These are phyloP conservation scores for Xenentodon cancila DNA, from an alignment of 2,797 vertebrate genomes.

Conservation along the genomic window DNA sequence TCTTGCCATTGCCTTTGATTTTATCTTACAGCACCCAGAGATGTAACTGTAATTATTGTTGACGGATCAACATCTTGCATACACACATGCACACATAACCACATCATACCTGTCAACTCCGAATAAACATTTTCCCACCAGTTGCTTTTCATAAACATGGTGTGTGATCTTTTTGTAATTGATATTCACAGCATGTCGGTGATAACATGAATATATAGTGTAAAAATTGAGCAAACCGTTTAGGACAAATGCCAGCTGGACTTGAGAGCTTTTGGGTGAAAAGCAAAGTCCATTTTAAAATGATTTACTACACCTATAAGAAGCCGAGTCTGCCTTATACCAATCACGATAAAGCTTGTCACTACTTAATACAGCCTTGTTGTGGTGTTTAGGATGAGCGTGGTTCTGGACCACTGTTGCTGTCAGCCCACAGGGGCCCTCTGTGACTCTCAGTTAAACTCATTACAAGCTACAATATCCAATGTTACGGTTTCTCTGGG, in stretches of 20 bases:
- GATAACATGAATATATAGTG: not conserved
- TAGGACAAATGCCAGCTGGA: not conserved
- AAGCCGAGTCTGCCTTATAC: not conserved
- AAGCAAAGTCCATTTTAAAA: too few relatives aligned
- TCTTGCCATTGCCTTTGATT: constrained; percentile 1
- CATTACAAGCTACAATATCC: constrained; percentile 45
- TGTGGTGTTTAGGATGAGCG: constrained; percentile 12
- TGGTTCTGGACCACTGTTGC: constrained; percentile 38
- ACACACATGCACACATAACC: not conserved
- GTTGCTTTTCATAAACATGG: not conserved
- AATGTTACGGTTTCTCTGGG: constrained; percentile 41
- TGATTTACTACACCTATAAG: not conserved
- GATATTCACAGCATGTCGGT: not conserved
- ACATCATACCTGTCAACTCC: not conserved
- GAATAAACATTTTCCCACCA: not conserved
- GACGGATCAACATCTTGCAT: not conserved
- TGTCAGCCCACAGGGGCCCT: constrained; percentile 14
- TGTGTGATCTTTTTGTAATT: not conserved
- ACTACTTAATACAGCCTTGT: constrained; percentile 35
- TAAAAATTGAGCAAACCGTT: not conserved
- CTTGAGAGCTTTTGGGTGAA: not conserved
- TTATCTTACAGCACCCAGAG: not conserved
- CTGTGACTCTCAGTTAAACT: constrained; percentile 39
- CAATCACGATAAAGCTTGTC: constrained; percentile 25
- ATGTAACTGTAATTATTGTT: not conserved